Conservation (phyloP, 2,888 invertebrate genomes). For the Bombylius major region DNA sequence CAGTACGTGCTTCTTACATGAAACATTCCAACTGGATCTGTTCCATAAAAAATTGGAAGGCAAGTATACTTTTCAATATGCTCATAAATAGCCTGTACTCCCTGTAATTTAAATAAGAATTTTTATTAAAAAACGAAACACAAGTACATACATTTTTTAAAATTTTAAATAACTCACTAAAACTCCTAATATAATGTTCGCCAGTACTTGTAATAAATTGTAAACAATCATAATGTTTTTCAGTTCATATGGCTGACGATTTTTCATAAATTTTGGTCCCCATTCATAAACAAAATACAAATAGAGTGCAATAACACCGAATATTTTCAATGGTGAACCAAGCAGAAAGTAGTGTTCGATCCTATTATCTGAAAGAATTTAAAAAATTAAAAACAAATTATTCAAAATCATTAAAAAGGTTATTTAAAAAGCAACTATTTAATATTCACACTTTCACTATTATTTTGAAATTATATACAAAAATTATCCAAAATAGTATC, state of each 20-base stretch:
- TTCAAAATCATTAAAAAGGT: background rate
- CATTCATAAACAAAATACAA: conserved; percentile 51
- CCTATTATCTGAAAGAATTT: conserved; percentile 42
- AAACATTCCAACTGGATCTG: background rate
- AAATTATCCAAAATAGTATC: no score
- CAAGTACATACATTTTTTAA: background rate
- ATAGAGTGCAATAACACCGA: conserved; percentile 45
- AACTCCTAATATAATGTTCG: background rate
- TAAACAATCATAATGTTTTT: conserved; percentile 39
- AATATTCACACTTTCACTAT: background rate
- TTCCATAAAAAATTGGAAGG: conserved; percentile 2
- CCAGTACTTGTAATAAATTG: background rate
- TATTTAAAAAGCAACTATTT: no score
- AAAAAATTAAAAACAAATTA: conserved; percentile 3
- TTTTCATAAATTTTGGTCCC: conserved; percentile 59
- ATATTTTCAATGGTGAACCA: conserved; percentile 46
- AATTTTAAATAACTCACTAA: background rate
- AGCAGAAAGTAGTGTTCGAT: conserved; percentile 52
- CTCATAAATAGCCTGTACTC: background rate
- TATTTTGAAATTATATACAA: no score
- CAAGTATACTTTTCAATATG: background rate
- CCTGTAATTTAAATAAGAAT: background rate
- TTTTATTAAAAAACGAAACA: background rate
- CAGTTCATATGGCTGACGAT: conserved; percentile 48
- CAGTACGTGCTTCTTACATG: conserved; percentile 36